Percentiles rank a stretch among this genome's conserved stretches.
Conservation (phyloP, 2,113 vertebrate genomes). For the Origma solitaria region DNA sequence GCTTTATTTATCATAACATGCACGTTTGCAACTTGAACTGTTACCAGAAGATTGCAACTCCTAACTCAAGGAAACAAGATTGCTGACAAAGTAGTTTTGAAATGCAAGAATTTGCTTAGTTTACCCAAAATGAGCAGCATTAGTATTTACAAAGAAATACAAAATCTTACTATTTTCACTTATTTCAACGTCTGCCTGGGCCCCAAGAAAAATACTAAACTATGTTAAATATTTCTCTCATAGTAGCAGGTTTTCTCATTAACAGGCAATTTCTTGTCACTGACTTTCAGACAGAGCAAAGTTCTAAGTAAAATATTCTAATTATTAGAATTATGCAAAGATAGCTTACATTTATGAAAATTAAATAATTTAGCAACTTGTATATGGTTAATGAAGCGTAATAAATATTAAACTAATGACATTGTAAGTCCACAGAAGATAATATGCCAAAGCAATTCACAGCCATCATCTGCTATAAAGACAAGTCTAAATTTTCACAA, state of each 20-base stretch:
- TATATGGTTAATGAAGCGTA: slow-evolving; percentile 31
- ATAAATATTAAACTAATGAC: slow-evolving; percentile 52
- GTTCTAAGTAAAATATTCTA: slow-evolving; percentile 2
- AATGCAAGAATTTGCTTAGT: background rate
- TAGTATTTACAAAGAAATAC: background rate
- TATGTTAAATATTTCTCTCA: background rate
- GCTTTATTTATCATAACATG: background rate
- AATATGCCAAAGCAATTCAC: slow-evolving; percentile 14
- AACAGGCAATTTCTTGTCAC: background rate
- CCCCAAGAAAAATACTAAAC: background rate
- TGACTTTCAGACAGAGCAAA: background rate
- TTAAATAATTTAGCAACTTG: slow-evolving; percentile 38
- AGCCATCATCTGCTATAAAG: background rate
- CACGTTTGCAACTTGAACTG: background rate
- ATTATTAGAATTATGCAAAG: slow-evolving; percentile 24
- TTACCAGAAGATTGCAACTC: background rate
- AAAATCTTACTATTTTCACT: background rate
- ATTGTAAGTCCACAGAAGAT: slow-evolving; percentile 15
- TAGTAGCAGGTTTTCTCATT: background rate
- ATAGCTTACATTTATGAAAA: slow-evolving; percentile 40
- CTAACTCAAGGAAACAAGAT: background rate
- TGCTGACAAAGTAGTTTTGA: background rate
- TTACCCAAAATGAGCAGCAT: background rate
- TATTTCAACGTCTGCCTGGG: background rate
- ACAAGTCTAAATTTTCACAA: background rate